Conservation (phyloP, 2,113 vertebrate genomes). For the human region GRCh38 chr5:119409001-119409500, state of each 20-base stretch:
- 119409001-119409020: background rate
- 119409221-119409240: background rate
- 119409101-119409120: background rate
- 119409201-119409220: background rate
- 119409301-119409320: background rate
- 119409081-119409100: background rate
- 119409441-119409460: too few species aligned
- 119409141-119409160: background rate
- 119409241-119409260: accelerated
- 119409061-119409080: background rate
- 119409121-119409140: background rate
- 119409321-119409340: background rate
- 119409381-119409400: background rate
- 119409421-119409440: background rate
- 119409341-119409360: background rate
- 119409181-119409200: background rate
- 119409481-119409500: too few species aligned
- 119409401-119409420: background rate
- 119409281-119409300: background rate
- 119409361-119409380: background rate
- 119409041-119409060: background rate
- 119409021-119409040: background rate
- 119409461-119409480: background rate
- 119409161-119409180: background rate
- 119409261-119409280: background rate